phyloP scores from a whole-genome alignment of 92 coral and sea anemone genomes.

The Epizoanthus rinbou region DNA sequence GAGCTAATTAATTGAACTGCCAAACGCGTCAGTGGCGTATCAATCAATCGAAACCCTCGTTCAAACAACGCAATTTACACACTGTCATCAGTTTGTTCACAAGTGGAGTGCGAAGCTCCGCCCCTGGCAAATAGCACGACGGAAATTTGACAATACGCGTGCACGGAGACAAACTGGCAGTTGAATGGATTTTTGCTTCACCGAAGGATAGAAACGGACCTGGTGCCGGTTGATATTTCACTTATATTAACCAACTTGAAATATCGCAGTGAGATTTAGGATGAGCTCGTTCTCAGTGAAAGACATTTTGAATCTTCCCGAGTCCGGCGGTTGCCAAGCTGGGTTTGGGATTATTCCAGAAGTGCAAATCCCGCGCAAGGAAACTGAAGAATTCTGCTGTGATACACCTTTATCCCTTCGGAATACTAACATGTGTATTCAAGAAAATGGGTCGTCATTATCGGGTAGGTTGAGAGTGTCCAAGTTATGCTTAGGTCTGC shows the following conservation, averaged over 20 bases:
- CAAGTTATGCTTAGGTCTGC: background rate
- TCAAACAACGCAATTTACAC: conserved; percentile 71
- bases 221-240: conserved; percentile 24
- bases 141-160: conserved; percentile 52
- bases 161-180: conserved; percentile 56
- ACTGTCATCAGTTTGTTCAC: conserved; percentile 95
- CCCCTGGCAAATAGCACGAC: conserved; percentile 79
- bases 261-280: background rate
- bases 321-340: conserved; percentile 49
- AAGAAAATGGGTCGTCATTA: conserved; percentile 29
- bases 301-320: conserved; percentile 89
- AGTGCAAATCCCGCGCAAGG: conserved; percentile 36
- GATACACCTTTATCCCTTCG: conserved; percentile 29
- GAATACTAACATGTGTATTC: conserved; percentile 44
- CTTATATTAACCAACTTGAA: conserved; percentile 19
- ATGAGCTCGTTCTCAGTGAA: conserved; percentile 97
- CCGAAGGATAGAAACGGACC: conserved; percentile 31
- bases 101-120: conserved; percentile 89
- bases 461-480: conserved; percentile 32
- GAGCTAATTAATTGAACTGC: conserved; percentile 95
- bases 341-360: conserved; percentile 6
- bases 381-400: conserved; percentile 40
- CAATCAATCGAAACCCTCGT: conserved; percentile 93
- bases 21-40: conserved; percentile 90
- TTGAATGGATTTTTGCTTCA: conserved; percentile 45